Evolutionary conservation across 1,140 invertebrate genomes (phyloP).

Genomic region (Orius laevigatus): DNA sequence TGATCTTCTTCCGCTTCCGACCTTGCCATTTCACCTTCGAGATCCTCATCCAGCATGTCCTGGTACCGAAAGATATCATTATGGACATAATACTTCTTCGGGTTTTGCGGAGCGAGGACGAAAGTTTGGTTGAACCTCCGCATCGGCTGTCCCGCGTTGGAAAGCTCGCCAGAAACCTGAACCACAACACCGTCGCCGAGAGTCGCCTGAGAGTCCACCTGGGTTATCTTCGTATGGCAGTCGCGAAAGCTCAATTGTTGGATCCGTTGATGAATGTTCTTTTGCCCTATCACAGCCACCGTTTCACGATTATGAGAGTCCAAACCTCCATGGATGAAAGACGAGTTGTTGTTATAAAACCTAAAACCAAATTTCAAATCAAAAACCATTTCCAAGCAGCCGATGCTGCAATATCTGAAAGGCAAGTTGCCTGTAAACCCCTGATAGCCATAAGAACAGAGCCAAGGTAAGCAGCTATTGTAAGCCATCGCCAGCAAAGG

Average conservation of each 20-base stretch:
- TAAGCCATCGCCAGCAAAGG: too few relatives aligned
- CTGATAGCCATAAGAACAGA: too few relatives aligned
- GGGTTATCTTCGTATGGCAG: slow-evolving; percentile 92
- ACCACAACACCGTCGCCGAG: slow-evolving; percentile 89
- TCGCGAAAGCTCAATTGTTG: slow-evolving; percentile 88
- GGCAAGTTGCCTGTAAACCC: too few relatives aligned
- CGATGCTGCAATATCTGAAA: not conserved
- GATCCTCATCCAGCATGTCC: slow-evolving; percentile 66
- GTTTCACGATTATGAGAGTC: slow-evolving; percentile 64
- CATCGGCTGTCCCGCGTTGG: slow-evolving; percentile 91
- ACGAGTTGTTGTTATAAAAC: slow-evolving; percentile 90
- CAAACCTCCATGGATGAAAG: slow-evolving; percentile 85
- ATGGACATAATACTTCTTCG: slow-evolving; percentile 94
- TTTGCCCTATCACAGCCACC: slow-evolving; percentile 74
- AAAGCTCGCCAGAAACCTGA: slow-evolving; percentile 90
- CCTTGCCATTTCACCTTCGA: slow-evolving; percentile 38
- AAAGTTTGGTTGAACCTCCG: slow-evolving; percentile 95
- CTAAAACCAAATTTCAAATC: slow-evolving; percentile 31
- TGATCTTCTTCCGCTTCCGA: slow-evolving; percentile 50
- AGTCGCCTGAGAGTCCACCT: slow-evolving; percentile 79
- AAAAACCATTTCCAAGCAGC: not conserved
- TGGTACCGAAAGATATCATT: slow-evolving; percentile 98
- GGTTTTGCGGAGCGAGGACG: slow-evolving; percentile 82
- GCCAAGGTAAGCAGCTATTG: too few relatives aligned
- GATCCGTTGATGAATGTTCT: slow-evolving; percentile 91